A percentile compares a stretch with the other conserved stretches of the same genome.
Evolutionary conservation across 2,113 vertebrate species (phyloP).

Genomic region (Rhizomys pruinosus): DNA sequence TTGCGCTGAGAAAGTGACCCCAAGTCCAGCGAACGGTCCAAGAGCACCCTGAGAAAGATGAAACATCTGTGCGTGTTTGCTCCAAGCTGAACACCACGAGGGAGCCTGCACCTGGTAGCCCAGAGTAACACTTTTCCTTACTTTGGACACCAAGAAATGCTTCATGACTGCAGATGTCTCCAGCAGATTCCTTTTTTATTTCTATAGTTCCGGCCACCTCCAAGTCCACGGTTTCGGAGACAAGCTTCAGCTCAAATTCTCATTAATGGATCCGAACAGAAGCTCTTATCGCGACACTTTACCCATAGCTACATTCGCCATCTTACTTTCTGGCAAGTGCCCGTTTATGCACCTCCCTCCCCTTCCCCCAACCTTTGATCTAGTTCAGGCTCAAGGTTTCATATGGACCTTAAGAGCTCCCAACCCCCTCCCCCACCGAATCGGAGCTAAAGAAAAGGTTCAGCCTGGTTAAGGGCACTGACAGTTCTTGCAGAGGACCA

Average conservation of each 20-base stretch:
- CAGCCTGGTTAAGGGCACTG: too few species aligned
- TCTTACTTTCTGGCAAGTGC: conserved; percentile 61
- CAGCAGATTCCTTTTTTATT: not conserved
- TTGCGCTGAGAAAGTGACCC: not conserved
- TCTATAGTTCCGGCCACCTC: not conserved
- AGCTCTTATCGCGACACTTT: not conserved
- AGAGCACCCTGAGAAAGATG: not conserved
- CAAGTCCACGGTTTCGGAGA: fast-evolving
- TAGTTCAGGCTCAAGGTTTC: too few species aligned
- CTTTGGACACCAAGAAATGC: conserved; percentile 85
- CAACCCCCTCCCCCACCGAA: too few species aligned
- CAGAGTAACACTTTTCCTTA: conserved; percentile 47
- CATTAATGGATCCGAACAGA: too few species aligned
- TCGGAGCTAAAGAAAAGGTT: too few species aligned
- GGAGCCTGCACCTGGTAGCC: not conserved
- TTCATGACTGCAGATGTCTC: conserved; percentile 77
- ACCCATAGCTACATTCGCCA: not conserved
- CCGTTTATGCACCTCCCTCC: too few species aligned
- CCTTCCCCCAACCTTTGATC: too few species aligned
- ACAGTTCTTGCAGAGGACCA: too few species aligned
- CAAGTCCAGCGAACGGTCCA: not conserved
- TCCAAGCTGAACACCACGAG: not conserved
- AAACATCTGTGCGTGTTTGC: not conserved
- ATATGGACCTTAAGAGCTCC: too few species aligned
- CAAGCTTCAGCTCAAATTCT: not conserved